These are phyloP conservation scores for Ambastaia sidthimunki DNA, from an alignment of 2,797 vertebrate species.

Conservation along the genomic window DNA sequence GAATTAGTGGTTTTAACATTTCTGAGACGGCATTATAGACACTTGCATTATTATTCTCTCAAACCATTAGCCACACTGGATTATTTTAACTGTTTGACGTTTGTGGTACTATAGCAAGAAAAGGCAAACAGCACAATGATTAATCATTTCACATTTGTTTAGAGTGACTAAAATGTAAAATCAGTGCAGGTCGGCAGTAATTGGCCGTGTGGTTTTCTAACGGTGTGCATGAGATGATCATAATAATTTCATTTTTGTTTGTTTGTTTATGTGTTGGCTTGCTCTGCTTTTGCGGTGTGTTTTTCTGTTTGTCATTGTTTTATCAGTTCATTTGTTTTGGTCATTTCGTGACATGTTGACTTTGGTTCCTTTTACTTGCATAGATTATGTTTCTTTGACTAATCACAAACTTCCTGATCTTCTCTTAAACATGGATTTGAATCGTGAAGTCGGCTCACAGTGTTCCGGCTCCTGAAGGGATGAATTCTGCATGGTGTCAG, in stretches of 20 bases:
- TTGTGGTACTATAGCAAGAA: not conserved
- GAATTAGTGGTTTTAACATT: not conserved
- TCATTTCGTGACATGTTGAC: constrained; percentile 44
- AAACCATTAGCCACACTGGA: not conserved
- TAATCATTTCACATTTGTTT: not conserved
- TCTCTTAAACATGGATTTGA: constrained; percentile 51
- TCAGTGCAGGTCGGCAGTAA: not conserved
- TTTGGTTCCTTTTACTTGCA: constrained; percentile 51
- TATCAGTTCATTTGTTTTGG: constrained; percentile 24
- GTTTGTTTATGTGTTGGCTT: constrained; percentile 24
- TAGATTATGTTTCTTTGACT: constrained; percentile 56
- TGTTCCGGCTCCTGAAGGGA: constrained; percentile 47
- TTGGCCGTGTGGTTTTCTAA: not conserved
- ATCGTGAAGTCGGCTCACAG: constrained; percentile 47
- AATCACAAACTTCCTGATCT: constrained; percentile 55
- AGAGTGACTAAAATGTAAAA: not conserved
- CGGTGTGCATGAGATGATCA: constrained; percentile 43
- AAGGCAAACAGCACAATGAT: not conserved
- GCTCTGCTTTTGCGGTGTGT: constrained; percentile 31
- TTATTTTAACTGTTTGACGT: not conserved
- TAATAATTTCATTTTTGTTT: constrained; percentile 38
- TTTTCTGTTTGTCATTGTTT: constrained; percentile 40
- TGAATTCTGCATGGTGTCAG: constrained; percentile 48
- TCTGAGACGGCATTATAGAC: not conserved
- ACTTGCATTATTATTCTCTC: not conserved